Evolutionary conservation across 2,113 vertebrate species (phyloP).

Genomic region (Emydocephalus ijimae): DNA sequence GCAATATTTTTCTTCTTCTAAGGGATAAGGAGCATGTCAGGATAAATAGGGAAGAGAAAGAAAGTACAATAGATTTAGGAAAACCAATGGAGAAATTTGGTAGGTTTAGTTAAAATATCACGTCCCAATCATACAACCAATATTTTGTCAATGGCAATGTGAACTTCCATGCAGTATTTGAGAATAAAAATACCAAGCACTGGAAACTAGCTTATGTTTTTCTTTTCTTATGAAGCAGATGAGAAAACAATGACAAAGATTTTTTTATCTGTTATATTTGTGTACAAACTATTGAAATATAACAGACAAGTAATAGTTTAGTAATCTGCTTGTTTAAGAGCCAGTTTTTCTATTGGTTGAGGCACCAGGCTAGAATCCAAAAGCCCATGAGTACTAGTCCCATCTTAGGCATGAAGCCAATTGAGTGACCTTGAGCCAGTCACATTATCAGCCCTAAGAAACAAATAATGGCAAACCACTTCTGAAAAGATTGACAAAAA

Average conservation of each 20-base stretch:
- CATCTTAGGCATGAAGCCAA: background rate
- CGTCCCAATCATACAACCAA: too few species aligned
- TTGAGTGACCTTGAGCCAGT: background rate
- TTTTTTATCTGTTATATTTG: conserved; percentile 34
- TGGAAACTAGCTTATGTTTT: conserved; percentile 3
- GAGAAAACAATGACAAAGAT: conserved; percentile 33
- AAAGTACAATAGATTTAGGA: background rate
- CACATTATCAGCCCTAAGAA: background rate
- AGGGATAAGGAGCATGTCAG: background rate
- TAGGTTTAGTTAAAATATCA: background rate
- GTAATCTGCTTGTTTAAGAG: background rate
- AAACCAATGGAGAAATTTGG: background rate
- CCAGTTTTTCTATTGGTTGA: background rate
- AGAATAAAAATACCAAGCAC: background rate
- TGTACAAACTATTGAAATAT: background rate
- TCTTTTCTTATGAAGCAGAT: conserved; percentile 28
- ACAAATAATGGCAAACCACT: background rate
- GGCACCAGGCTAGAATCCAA: background rate
- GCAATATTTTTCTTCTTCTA: background rate
- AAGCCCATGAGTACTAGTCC: background rate
- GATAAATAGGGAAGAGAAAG: background rate
- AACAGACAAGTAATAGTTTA: background rate
- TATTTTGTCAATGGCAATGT: background rate
- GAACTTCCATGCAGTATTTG: background rate
- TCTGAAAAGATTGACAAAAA: conserved; percentile 32